Percentiles rank a stretch among this genome's conserved stretches.
Evolutionary conservation across 2,888 invertebrate species (phyloP).

Genomic region (Drosophila testacea): DNA sequence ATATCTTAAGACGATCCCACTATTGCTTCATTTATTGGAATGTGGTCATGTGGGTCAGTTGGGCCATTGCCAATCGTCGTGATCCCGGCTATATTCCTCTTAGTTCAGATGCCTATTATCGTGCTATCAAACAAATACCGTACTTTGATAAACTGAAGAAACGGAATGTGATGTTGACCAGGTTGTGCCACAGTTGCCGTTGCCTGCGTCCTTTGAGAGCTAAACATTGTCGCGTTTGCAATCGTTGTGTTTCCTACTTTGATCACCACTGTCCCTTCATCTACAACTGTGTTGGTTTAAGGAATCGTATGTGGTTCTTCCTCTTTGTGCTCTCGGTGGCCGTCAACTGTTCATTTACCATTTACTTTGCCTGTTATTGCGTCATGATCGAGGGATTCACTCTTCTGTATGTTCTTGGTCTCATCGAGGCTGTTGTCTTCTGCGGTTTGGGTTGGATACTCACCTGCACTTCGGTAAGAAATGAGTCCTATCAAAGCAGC

Average conservation of each 20-base stretch:
- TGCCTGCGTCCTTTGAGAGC: conserved; percentile 94
- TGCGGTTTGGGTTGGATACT: conserved; percentile 95
- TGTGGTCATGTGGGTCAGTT: conserved; percentile 96
- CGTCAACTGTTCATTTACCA: conserved; percentile 94
- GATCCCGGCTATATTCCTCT: conserved; percentile 96
- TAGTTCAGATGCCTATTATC: conserved; percentile 95
- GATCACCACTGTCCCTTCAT: conserved; percentile 98
- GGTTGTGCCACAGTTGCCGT: conserved; percentile 96
- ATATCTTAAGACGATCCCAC: conserved; percentile 93
- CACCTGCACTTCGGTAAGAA: conserved; percentile 93
- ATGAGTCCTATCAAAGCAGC: too few species aligned
- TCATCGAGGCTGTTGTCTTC: conserved; percentile 93
- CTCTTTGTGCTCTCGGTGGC: conserved; percentile 95
- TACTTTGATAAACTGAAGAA: conserved; percentile 97
- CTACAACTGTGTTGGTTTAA: conserved; percentile 96
- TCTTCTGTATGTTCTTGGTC: conserved; percentile 92
- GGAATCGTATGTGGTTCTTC: conserved; percentile 97
- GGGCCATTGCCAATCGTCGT: conserved; percentile 94
- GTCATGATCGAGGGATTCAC: conserved; percentile 94
- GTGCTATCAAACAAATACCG: conserved; percentile 96
- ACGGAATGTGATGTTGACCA: conserved; percentile 91
- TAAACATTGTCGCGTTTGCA: conserved; percentile 96
- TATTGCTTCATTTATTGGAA: conserved; percentile 97
- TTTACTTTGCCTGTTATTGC: conserved; percentile 94
- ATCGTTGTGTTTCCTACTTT: conserved; percentile 94